Evolutionary conservation across 2,888 invertebrate species (phyloP).

Genomic region (Agrotis segetum): DNA sequence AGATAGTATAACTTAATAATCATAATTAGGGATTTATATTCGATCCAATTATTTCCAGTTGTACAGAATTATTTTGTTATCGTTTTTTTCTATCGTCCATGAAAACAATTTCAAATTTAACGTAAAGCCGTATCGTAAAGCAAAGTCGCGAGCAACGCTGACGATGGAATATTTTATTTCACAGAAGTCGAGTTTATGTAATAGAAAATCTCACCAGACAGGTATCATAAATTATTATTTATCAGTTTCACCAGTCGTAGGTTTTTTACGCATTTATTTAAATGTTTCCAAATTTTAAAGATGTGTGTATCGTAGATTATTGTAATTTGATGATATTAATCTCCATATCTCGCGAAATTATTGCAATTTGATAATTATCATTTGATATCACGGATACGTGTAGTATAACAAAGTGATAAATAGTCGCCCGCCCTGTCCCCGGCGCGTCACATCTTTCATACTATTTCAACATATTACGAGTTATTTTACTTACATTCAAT

Average conservation of each 20-base stretch:
- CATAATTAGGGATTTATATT: background rate
- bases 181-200: background rate
- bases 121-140: no score
- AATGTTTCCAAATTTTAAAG: conserved; percentile 4
- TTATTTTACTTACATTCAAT: background rate
- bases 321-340: conserved; percentile 31
- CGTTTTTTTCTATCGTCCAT: background rate
- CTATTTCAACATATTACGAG: background rate
- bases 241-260: background rate
- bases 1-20: background rate
- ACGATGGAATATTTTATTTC: background rate
- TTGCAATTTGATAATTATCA: conserved; percentile 8
- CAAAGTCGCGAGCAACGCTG: background rate
- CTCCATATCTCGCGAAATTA: conserved; percentile 25
- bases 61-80: background rate
- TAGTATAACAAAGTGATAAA: background rate
- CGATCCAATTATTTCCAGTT: background rate
- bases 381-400: background rate
- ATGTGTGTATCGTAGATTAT: conserved; percentile 21
- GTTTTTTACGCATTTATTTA: conserved; percentile 4
- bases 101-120: background rate
- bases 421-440: background rate
- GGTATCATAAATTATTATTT: conserved; percentile 1
- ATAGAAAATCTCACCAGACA: background rate
- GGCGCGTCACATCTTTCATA: background rate